Evolutionary conservation across 2,888 invertebrate genomes (phyloP), one percentile per base, ranked within the genome.

Genomic region (Zeuzera pyrina): DNA sequence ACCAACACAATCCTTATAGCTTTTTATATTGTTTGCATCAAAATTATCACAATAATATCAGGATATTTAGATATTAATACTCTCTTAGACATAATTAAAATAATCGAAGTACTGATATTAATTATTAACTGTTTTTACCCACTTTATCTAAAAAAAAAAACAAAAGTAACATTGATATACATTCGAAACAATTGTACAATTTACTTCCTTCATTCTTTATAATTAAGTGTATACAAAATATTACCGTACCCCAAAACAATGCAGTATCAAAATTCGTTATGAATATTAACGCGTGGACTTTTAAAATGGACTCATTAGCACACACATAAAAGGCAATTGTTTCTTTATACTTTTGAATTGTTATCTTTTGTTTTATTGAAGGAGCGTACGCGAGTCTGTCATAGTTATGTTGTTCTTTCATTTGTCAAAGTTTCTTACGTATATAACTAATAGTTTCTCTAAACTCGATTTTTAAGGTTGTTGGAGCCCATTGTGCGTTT

Each of bases 261-360:
- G n/a, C n/a, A n/a, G n/a, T 31, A 34, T n/a, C 32, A 39, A 44
- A 43, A 43, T 45, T 46, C 34, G 41, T 57, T 49, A 57, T 57
- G 50, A 60, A 60, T 57, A 58, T 59, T 53, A 49, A 52, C 49
- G 44, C 35, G 40, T 42, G 43, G 45, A 41, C 30, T 39, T n/a
- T n/a, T 44, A 45, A 51, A 53, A 58, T 49, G 36, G 43, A 45
- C 59, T 62, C 65, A 70, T 77, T 71, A 69, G 44, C 57, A 65
- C 52, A 58, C 43, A 51, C 64, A 70, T 71, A 72, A 73, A 74
- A 69, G 68, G 62, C 62, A 69, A 76, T 76, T 73, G 77, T 76
- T 70, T 72, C 72, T 70, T 72, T 73, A 68, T 62, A 62, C 45
- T 52, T 65, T 57, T 65, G 57, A 57, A 57, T 64, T 47, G 39